Conservation (phyloP, 1,140 invertebrate genomes). For the Zelostemma sp. region DNA sequence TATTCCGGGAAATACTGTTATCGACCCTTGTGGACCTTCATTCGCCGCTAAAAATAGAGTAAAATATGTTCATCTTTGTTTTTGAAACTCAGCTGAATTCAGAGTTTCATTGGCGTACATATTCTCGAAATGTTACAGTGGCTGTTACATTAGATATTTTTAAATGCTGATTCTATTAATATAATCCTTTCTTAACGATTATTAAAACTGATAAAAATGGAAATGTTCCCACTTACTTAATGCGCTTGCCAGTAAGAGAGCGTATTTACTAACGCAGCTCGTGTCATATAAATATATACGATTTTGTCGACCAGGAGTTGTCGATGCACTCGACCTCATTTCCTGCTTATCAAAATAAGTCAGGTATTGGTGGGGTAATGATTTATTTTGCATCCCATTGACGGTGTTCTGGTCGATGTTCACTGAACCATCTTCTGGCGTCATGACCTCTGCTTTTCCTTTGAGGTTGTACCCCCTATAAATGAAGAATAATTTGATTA, state of each 20-base stretch:
- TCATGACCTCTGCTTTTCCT: conserved; percentile 45
- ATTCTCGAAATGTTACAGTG: no score
- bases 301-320: conserved; percentile 62
- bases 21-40: no score
- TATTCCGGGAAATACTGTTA: no score
- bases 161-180: no score
- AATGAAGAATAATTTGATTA: not conserved
- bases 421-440: conserved; percentile 73
- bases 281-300: conserved; percentile 78
- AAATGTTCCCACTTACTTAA: not conserved
- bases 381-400: conserved; percentile 65
- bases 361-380: conserved; percentile 73
- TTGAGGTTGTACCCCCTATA: not conserved
- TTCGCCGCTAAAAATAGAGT: no score
- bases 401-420: conserved; percentile 80
- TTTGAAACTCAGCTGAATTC: no score
- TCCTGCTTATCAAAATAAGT: conserved; percentile 78
- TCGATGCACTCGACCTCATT: no score
- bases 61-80: no score
- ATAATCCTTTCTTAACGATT: no score
- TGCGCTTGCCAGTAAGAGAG: conserved; percentile 76
- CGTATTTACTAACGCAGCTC: conserved; percentile 77
- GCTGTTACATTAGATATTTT: no score
- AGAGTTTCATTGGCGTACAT: no score
- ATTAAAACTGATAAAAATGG: no score